Evolutionary conservation across 1,140 invertebrate genomes (phyloP).

Genomic region (Spodoptera frugiperda): DNA sequence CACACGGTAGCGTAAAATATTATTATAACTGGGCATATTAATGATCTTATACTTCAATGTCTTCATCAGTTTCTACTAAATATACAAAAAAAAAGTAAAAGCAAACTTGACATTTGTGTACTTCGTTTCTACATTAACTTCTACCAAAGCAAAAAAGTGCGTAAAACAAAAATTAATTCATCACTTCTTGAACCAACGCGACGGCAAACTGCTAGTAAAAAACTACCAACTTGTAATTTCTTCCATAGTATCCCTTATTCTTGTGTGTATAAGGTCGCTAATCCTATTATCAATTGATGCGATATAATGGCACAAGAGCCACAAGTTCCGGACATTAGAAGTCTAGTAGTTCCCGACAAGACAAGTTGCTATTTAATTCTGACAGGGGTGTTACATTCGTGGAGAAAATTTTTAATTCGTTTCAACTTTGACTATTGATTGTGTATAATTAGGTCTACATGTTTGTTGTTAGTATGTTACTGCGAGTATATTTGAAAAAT

Average conservation of each 20-base stretch:
- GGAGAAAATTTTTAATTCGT: not conserved
- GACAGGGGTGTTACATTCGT: constrained; percentile 54
- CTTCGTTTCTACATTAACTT: not conserved
- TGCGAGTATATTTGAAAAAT: too few species aligned
- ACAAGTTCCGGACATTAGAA: constrained; percentile 52
- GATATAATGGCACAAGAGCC: constrained; percentile 1
- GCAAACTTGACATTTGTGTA: too few species aligned
- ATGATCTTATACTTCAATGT: too few species aligned
- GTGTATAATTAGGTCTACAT: too few species aligned
- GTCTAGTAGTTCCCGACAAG: constrained; percentile 63
- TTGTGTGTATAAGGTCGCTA: not conserved
- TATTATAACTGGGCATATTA: too few species aligned
- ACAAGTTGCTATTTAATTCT: constrained; percentile 66
- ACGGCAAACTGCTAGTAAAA: constrained; percentile 24
- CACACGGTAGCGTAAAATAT: too few species aligned
- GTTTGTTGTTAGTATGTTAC: too few species aligned
- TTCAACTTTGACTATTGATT: not conserved
- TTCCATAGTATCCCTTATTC: not conserved
- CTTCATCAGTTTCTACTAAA: too few species aligned
- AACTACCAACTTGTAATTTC: constrained; percentile 1
- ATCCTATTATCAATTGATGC: not conserved
- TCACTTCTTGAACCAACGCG: constrained; percentile 10
- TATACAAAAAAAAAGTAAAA: too few species aligned
- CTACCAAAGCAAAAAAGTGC: not conserved
- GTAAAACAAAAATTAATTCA: not conserved